Evolutionary conservation across 1,140 invertebrate species (phyloP).

Genomic region (Drosophila sp.): DNA sequence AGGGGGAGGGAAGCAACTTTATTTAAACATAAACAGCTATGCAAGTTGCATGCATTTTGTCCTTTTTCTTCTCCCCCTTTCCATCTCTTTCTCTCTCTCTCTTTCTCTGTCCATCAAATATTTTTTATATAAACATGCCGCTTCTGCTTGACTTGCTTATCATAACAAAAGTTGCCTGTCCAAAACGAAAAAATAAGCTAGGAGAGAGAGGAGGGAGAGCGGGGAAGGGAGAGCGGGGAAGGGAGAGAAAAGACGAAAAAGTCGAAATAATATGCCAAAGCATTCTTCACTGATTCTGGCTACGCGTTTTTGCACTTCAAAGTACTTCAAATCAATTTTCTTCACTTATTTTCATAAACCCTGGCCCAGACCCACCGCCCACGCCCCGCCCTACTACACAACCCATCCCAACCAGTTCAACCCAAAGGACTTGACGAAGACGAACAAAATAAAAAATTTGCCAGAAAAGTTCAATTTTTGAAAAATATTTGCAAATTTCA

Average conservation of each 20-base stretch:
- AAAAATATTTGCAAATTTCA: constrained; percentile 83
- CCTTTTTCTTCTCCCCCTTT: neutral
- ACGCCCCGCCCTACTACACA: neutral
- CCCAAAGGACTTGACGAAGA: constrained; percentile 15
- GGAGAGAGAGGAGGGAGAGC: constrained; percentile 31
- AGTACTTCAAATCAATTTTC: constrained; percentile 81
- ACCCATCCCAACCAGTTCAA: constrained; percentile 2
- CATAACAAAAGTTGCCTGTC: constrained; percentile 66
- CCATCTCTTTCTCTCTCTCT: constrained; percentile 8
- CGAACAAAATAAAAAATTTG: constrained; percentile 68
- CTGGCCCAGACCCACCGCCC: constrained; percentile 37
- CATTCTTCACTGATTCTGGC: constrained; percentile 78
- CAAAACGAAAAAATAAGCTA: constrained; percentile 11
- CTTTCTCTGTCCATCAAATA: neutral
- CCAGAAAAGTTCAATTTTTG: constrained; percentile 82
- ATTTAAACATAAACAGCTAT: constrained; percentile 59
- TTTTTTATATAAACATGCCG: constrained; percentile 48
- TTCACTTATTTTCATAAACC: constrained; percentile 81
- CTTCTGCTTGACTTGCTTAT: constrained; percentile 77
- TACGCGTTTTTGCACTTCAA: constrained; percentile 80
- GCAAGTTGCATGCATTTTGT: constrained; percentile 39
- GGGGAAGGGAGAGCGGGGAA: constrained; percentile 1
- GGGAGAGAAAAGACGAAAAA: constrained; percentile 22
- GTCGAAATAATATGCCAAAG: constrained; percentile 76
- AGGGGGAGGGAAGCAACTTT: constrained; percentile 36